Evolutionary conservation across 2,797 vertebrate genomes (phyloP).

Genomic region (Oceanodroma leucorhoa): DNA sequence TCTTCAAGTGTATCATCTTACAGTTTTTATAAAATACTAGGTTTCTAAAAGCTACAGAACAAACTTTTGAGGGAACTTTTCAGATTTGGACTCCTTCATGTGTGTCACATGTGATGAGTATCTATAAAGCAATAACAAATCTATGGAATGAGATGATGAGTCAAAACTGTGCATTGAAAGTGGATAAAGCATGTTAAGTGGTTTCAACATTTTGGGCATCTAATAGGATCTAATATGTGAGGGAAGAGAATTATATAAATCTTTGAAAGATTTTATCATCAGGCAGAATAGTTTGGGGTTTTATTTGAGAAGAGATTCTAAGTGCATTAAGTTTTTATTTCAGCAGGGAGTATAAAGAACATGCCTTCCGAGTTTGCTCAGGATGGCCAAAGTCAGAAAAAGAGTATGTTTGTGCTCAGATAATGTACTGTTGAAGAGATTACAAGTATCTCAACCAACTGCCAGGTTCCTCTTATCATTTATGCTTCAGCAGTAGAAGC

Average conservation of each 20-base stretch:
- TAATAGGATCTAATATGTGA: neutral
- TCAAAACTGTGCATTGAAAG: neutral
- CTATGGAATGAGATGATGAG: neutral
- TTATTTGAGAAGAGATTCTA: neutral
- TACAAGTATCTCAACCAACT: neutral
- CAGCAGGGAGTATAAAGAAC: neutral
- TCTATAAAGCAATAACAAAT: neutral
- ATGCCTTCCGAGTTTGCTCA: neutral
- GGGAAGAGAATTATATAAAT: neutral
- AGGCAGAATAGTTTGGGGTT: neutral
- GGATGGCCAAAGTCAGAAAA: neutral
- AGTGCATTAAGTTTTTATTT: neutral
- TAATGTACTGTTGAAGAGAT: neutral
- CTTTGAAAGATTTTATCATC: neutral
- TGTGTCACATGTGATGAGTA: neutral
- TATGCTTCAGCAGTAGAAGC: neutral
- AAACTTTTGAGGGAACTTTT: neutral
- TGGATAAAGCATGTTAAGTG: rapidly evolving
- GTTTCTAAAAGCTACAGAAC: neutral
- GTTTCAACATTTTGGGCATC: neutral
- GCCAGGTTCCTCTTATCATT: neutral
- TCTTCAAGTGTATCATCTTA: neutral
- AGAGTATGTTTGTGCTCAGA: neutral
- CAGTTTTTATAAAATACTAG: neutral
- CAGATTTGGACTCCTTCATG: neutral